These are phyloP conservation scores for Hypena proboscidalis DNA, from an alignment of 2,888 invertebrate species.

Conservation along the genomic window DNA sequence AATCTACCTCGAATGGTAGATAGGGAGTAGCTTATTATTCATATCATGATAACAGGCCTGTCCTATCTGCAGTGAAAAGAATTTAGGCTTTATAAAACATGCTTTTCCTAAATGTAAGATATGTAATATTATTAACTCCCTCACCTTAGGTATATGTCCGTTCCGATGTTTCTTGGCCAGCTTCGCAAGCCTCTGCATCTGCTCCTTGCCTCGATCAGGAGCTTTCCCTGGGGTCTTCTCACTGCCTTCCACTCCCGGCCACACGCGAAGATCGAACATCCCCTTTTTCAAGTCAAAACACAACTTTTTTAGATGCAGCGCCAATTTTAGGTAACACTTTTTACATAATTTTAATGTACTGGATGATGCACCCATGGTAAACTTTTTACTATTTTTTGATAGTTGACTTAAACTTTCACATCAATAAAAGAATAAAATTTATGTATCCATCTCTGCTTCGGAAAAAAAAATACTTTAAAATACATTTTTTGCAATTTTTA, in stretches of 20 bases:
- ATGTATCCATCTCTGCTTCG: too few species aligned
- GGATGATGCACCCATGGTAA: slow-evolving; percentile 56
- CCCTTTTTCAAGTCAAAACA: slow-evolving; percentile 79
- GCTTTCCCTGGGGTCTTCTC: slow-evolving; percentile 94
- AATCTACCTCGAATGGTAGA: too few species aligned
- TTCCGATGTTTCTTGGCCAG: slow-evolving; percentile 97
- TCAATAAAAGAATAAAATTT: too few species aligned
- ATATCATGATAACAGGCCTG: too few species aligned
- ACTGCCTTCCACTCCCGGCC: slow-evolving; percentile 95
- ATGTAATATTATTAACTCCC: slow-evolving; percentile 32
- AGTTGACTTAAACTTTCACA: too few species aligned
- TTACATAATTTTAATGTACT: slow-evolving; percentile 53
- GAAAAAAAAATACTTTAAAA: too few species aligned
- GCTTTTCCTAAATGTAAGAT: too few species aligned
- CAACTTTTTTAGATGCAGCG: slow-evolving; percentile 49
- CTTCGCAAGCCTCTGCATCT: slow-evolving; percentile 95
- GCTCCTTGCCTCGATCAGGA: slow-evolving; percentile 91
- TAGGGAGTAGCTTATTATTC: too few species aligned
- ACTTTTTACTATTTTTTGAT: not conserved
- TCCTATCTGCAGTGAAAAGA: too few species aligned
- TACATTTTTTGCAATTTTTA: not conserved
- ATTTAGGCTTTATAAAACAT: too few species aligned
- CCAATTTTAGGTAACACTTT: slow-evolving; percentile 48
- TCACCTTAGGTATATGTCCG: slow-evolving; percentile 95
- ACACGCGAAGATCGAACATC: slow-evolving; percentile 95